phyloP scores from a whole-genome alignment of 2,888 invertebrate genomes.

The Cotesia congregata region DNA sequence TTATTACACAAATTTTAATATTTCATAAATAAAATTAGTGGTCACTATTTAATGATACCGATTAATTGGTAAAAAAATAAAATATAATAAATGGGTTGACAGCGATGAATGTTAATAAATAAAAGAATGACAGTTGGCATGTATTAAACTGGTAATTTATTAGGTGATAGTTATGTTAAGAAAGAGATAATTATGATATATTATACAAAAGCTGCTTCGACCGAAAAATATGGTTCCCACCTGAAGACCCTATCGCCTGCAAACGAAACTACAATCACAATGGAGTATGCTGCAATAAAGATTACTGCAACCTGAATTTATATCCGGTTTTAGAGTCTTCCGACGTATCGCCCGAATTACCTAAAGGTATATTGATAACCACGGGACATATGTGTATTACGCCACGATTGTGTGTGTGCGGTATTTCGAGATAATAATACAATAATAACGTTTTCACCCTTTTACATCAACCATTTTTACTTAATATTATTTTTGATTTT shows the following conservation, averaged over 20 bases:
- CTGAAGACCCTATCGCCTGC: slow-evolving; percentile 74
- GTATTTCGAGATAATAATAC: slow-evolving; percentile 48
- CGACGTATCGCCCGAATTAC: slow-evolving; percentile 60
- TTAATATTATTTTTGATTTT: neutral
- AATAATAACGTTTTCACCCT: slow-evolving; percentile 7
- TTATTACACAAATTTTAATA: too few species aligned
- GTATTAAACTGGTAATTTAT: slow-evolving; percentile 44
- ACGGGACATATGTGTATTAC: slow-evolving; percentile 59
- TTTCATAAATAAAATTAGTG: too few species aligned
- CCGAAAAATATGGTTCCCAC: slow-evolving; percentile 74
- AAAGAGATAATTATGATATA: slow-evolving; percentile 21
- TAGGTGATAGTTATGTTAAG: neutral
- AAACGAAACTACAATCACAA: slow-evolving; percentile 66
- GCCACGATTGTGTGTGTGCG: slow-evolving; percentile 68
- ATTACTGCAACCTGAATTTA: slow-evolving; percentile 75
- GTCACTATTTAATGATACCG: neutral
- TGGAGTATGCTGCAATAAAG: slow-evolving; percentile 72
- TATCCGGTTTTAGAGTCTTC: slow-evolving; percentile 67
- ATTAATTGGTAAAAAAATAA: neutral
- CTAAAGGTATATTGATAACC: slow-evolving; percentile 46
- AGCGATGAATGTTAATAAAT: slow-evolving; percentile 5
- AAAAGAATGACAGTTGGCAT: slow-evolving; percentile 21
- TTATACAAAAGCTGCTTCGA: slow-evolving; percentile 71
- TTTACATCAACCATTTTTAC: slow-evolving; percentile 20
- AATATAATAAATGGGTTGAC: neutral